Percentiles rank a stretch among this genome's conserved stretches.
These are phyloP conservation scores for Latrodectus geometricus DNA, from an alignment of 1,140 invertebrate genomes.

Conservation along the genomic window DNA sequence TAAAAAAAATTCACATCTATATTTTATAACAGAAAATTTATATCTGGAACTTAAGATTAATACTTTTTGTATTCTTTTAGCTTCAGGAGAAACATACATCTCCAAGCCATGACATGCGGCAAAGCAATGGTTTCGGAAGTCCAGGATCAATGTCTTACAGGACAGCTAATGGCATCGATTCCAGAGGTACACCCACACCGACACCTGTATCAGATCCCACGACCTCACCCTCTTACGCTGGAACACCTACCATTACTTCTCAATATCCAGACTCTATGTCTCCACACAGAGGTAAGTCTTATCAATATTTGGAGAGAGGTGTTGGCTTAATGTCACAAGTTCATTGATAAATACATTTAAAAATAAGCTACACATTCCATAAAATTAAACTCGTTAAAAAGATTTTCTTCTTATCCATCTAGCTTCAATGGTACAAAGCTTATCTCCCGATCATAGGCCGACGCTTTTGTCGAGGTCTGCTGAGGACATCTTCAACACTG, in stretches of 20 bases:
- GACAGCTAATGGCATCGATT: conserved; percentile 49
- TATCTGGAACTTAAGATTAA: no score
- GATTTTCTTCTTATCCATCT: background rate
- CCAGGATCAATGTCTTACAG: conserved; percentile 40
- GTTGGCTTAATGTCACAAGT: no score
- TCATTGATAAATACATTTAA: no score
- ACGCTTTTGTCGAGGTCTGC: conserved; percentile 51
- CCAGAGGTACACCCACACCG: conserved; percentile 36
- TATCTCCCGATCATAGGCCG: conserved; percentile 40
- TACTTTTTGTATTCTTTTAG: background rate
- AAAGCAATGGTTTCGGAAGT: conserved; percentile 49
- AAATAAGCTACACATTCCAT: no score
- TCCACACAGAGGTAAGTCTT: conserved; percentile 23
- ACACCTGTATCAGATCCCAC: conserved; percentile 52
- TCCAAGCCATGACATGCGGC: conserved; percentile 8
- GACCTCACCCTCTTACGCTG: conserved; percentile 48
- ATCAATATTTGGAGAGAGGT: no score
- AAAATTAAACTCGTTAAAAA: no score
- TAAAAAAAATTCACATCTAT: no score
- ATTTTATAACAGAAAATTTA: no score
- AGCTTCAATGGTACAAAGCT: conserved; percentile 5
- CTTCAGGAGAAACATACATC: conserved; percentile 32
- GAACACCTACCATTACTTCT: conserved; percentile 46
- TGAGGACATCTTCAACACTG: conserved; percentile 62
- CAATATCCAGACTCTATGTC: conserved; percentile 24